Evolutionary conservation across 2,113 vertebrate species (phyloP), one percentile per base, ranked within the genome.

Genomic region (Siniperca chuatsi): DNA sequence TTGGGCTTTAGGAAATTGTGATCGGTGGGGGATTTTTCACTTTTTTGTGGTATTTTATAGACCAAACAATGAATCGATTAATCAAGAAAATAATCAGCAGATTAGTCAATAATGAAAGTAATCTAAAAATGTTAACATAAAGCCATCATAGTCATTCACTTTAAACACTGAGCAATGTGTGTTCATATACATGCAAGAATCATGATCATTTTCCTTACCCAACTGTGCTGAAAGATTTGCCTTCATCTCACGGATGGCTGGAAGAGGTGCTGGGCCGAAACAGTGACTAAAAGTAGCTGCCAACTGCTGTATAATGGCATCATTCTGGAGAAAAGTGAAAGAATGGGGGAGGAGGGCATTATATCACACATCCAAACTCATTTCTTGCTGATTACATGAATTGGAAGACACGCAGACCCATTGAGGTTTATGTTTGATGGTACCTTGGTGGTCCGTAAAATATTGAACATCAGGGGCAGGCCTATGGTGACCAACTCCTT

Each of bases 381-480:
- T 33, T 3, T 52, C 1, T 21, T 13, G 12, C 13, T 64, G 44
- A 58, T 35, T 23, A 64, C 15, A 60, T 6, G 29, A 23, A 35
- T 9, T 37, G 11, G 65, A 48, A 12, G 18, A 10, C 16, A 16
- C 8, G 52, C n/a, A 62, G 46, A 52, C 4, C 16, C 8, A 29
- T 0, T 8, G 37, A 23, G 9, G 8, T 10, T 62, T 1, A 20
- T 0, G 20, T 74, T 68, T 67, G n/a, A 40, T 4, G 37, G 4
- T 93, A 98, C 98, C 88, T 99, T 99, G 95, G 97, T 97, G 91
- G 95, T 97, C 62, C 96, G 97, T 74, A 99, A 93, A 93, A 98
- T 97, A 42, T 89, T 96, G 50, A 99, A 99, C 96, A 99, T 96
- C 66, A 99, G 97, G 37, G 97, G 97, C 67, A 99, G 77, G 78